A percentile compares a stretch with the other conserved stretches of the same genome.
These are phyloP conservation scores for Apotomis turbidana DNA, from an alignment of 2,888 invertebrate species.

Conservation along the genomic window DNA sequence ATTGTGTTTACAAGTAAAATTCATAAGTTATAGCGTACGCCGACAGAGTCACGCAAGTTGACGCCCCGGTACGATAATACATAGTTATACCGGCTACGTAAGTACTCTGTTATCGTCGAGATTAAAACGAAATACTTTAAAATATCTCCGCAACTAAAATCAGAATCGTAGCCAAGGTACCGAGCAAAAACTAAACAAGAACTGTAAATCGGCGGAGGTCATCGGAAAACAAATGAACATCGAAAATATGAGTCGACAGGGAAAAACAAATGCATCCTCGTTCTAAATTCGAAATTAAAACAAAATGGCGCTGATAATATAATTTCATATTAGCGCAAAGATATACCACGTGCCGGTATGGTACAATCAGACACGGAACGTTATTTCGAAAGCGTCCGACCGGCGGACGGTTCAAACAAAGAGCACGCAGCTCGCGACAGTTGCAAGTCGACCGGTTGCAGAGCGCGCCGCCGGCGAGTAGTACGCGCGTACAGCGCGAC, in stretches of 20 bases:
- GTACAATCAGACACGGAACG: slow-evolving; percentile 45
- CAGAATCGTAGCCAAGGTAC: background rate
- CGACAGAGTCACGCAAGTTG: slow-evolving; percentile 46
- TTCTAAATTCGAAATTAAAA: slow-evolving; percentile 20
- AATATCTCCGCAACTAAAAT: slow-evolving; percentile 16
- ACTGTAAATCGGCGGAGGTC: background rate
- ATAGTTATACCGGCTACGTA: slow-evolving; percentile 22
- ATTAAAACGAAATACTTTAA: slow-evolving; percentile 38
- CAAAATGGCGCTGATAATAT: slow-evolving; percentile 25
- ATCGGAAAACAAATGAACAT: slow-evolving; percentile 13
- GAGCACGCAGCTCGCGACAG: slow-evolving; percentile 65
- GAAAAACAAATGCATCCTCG: slow-evolving; percentile 9
- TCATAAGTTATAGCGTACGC: slow-evolving; percentile 29
- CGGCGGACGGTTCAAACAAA: slow-evolving; percentile 64
- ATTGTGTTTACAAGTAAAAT: slow-evolving; percentile 26
- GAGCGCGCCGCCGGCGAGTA: slow-evolving; percentile 18
- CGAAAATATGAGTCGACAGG: background rate
- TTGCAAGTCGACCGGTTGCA: slow-evolving; percentile 22
- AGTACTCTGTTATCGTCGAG: slow-evolving; percentile 31
- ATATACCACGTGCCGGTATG: slow-evolving; percentile 45
- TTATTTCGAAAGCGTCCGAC: slow-evolving; percentile 71
- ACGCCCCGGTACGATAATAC: slow-evolving; percentile 45
- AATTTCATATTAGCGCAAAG: slow-evolving; percentile 40
- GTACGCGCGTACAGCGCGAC: slow-evolving; percentile 50
- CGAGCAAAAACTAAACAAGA: background rate